Base-by-base conservation (phyloP, 2,113 vertebrate genomes). In the Catagonus wagneri region DNA sequence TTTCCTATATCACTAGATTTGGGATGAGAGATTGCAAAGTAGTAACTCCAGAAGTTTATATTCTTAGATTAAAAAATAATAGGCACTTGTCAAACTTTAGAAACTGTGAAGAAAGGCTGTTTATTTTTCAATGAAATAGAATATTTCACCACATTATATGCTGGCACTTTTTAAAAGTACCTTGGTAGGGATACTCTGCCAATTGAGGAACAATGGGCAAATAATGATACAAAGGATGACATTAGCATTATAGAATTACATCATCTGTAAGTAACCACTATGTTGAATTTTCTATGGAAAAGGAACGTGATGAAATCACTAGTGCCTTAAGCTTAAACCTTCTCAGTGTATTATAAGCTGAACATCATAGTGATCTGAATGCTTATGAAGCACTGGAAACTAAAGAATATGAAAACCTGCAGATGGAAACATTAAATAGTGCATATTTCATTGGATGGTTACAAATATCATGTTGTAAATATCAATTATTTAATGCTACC, bases 401-500 rank as follows among this genome's bases (percentile, higher is more conserved):
- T 58, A 93, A 58, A 91, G 91, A 95, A 89, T 93, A 58, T 89
- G 36, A 91, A 96, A 96, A 94, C 36, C 69, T 89, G 34, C 69
- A 94, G 81, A 80, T 83, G 12, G 71, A 96, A 97, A 95, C 36
- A 86, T 89, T 95, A 96, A 95, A 93, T 96, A 91, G 75, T 97
- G 52, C 58, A 95, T 96, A 97, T 93, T 96, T 96, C 69, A 91
- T 89, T 90, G 86, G 63, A 14, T 83, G 10, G 3, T 63, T 95
- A 8, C 44, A 44, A 44, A 44, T 44, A 44, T 44, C 58, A 68
- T 90, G 78, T 93, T 96, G 83, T 60, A 96, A 96, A 87, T 96
- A 96, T 98, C 89, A 97, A 96, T 98, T 97, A 98, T 98, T 98
- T 96, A 98, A 96, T 94, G 92, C 74, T 94, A 91, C 78, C 94